These are phyloP conservation scores for Bovichtus variegatus DNA, from an alignment of 2,797 vertebrate species.

Conservation along the genomic window DNA sequence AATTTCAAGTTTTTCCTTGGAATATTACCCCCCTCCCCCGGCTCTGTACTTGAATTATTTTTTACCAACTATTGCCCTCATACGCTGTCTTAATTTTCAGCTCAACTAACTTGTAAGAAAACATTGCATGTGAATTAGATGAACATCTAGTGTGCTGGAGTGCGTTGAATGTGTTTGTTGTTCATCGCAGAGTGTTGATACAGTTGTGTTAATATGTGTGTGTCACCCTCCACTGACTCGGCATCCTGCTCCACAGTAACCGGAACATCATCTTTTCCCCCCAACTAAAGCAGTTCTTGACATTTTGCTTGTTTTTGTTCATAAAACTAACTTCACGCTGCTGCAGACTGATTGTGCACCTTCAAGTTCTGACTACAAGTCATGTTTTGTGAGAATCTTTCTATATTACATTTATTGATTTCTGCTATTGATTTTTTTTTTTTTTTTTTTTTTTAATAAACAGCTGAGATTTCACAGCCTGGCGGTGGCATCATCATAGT, in stretches of 20 bases:
- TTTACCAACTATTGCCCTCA: too few species aligned
- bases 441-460: not conserved
- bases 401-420: not conserved
- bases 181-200: constrained; percentile 12
- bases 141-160: not conserved
- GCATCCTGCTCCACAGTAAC: constrained; percentile 8
- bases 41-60: too few species aligned
- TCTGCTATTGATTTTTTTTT: too few species aligned
- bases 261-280: not conserved
- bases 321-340: constrained; percentile 42
- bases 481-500: constrained; percentile 72
- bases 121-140: constrained; percentile 58
- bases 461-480: constrained; percentile 89
- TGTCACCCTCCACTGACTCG: constrained; percentile 29
- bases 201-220: constrained; percentile 6
- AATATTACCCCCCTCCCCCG: too few species aligned
- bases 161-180: constrained; percentile 16
- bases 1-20: too few species aligned
- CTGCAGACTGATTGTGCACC: constrained; percentile 10
- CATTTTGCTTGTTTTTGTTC: constrained; percentile 21
- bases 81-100: not conserved
- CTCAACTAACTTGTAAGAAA: constrained; percentile 38
- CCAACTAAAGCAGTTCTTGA: constrained; percentile 2
- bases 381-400: not conserved
- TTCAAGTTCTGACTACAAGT: not conserved